Percentiles rank a stretch among this genome's conserved stretches.
Evolutionary conservation across 1,140 invertebrate species (phyloP).

Genomic region (Sycobia sp.): DNA sequence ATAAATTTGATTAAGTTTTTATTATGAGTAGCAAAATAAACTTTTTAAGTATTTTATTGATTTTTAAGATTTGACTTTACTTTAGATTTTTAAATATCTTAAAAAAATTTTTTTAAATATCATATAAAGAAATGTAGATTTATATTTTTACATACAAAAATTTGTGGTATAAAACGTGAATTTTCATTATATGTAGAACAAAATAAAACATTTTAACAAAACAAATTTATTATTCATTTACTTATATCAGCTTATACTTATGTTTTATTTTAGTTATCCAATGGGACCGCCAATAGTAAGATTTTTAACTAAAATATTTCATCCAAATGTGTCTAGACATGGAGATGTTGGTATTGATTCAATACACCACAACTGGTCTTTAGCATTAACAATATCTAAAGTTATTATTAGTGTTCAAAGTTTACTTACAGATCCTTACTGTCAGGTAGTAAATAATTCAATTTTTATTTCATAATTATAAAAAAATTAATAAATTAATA

Average conservation of each 20-base stretch:
- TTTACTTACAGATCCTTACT: slow-evolving; percentile 90
- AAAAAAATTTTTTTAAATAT: background rate
- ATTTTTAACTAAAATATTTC: slow-evolving; percentile 89
- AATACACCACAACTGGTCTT: slow-evolving; percentile 94
- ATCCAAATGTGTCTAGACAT: slow-evolving; percentile 93
- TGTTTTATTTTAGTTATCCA: slow-evolving; percentile 75
- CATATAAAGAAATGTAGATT: background rate
- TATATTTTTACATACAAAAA: slow-evolving; percentile 16
- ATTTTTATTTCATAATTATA: background rate
- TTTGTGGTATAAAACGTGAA: background rate
- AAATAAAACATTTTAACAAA: no score
- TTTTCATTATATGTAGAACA: no score
- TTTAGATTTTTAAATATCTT: background rate
- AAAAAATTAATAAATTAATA: slow-evolving; percentile 4
- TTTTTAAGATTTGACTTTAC: no score
- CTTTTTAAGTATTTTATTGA: no score
- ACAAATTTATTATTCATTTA: no score
- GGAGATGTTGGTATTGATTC: slow-evolving; percentile 96
- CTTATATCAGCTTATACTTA: no score
- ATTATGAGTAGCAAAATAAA: no score
- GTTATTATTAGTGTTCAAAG: slow-evolving; percentile 89
- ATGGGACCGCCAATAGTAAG: slow-evolving; percentile 88
- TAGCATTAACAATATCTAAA: slow-evolving; percentile 90
- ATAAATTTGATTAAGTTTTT: no score
- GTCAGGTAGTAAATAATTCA: slow-evolving; percentile 64